These are phyloP conservation scores for Xylocampa areola DNA, from an alignment of 2,888 invertebrate genomes.

Conservation along the genomic window DNA sequence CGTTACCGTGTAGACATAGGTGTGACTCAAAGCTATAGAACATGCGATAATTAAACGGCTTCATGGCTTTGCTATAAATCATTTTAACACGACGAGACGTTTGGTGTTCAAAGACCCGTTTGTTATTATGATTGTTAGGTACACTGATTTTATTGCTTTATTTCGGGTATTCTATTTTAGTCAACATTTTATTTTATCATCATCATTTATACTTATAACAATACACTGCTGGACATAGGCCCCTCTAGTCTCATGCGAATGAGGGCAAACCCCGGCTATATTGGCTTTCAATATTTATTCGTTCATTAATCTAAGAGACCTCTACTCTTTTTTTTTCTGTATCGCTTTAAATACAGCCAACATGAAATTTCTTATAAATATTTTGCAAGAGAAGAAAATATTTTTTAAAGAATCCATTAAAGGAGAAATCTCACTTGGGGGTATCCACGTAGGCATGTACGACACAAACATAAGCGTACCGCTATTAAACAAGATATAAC, in stretches of 20 bases:
- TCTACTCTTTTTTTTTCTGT: background rate
- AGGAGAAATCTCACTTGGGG: constrained; percentile 80
- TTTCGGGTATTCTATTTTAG: background rate
- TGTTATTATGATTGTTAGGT: constrained; percentile 1
- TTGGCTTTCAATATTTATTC: too few relatives aligned
- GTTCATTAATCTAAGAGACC: too few relatives aligned
- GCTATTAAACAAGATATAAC: constrained; percentile 89
- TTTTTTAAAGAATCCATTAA: constrained; percentile 69
- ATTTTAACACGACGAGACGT: constrained; percentile 15
- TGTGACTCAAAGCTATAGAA: constrained; percentile 20
- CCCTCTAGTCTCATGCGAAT: too few relatives aligned
- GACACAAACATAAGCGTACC: constrained; percentile 79
- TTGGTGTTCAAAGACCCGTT: background rate
- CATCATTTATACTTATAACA: too few relatives aligned
- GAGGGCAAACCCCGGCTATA: too few relatives aligned
- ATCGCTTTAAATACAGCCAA: constrained; percentile 21
- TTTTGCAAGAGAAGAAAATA: constrained; percentile 53
- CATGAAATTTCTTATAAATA: constrained; percentile 45
- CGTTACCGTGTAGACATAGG: constrained; percentile 4
- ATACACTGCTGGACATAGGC: too few relatives aligned
- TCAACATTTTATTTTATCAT: background rate
- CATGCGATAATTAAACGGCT: constrained; percentile 24
- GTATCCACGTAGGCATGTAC: constrained; percentile 78
- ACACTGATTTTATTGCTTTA: background rate
- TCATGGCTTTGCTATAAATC: constrained; percentile 37